Evolutionary conservation across 2,888 invertebrate genomes (phyloP), one percentile per base, ranked within the genome.

Genomic region (Sturmia bella): DNA sequence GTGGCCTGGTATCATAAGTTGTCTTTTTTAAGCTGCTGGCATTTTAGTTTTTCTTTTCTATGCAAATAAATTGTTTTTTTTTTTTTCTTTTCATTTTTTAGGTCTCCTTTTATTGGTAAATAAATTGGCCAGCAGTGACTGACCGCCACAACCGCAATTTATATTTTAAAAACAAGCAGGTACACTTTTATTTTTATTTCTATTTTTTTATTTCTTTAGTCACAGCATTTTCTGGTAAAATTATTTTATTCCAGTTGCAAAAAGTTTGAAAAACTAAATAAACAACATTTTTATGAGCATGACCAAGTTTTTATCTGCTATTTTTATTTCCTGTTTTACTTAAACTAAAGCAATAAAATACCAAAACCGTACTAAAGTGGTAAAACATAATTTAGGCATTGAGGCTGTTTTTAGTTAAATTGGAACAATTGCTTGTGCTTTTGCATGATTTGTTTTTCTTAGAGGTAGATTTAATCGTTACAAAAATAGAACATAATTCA

Each of bases 71-170:
- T n/a, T n/a, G n/a, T n/a, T 17, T 48, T 56, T 73, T 11, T 52
- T 41, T 54, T 41, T 15, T 7, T 21, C n/a, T 57, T 59, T 32
- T 12, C 41, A 15, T 2, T n/a, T 59, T 32, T 52, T 15, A 7
- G 19, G 37, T 57, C 50, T 12, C 32, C 12, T 17, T 63, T 57
- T 64, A 9, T 43, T 57, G 70, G 21, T 57, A 43, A 43, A 66
- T 64, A 72, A 37, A 52, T 27, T 6, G 27, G 27, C 78, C 78
- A 78, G 56, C 66, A 72, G 78, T 66, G 57, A 72, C 72, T 52
- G 64, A 57, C 78, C 78, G 17, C 56, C 39, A 32, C 9, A 43
- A 78, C 78, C 78, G 45, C 78, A 78, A 78, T 78, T 78, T 78
- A 78, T 78, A 64, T 69, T 56, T 66, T 72, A 52, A 15, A 2